phyloP scores from a whole-genome alignment of 2,797 vertebrate species.

The Coccyzus lansbergi region DNA sequence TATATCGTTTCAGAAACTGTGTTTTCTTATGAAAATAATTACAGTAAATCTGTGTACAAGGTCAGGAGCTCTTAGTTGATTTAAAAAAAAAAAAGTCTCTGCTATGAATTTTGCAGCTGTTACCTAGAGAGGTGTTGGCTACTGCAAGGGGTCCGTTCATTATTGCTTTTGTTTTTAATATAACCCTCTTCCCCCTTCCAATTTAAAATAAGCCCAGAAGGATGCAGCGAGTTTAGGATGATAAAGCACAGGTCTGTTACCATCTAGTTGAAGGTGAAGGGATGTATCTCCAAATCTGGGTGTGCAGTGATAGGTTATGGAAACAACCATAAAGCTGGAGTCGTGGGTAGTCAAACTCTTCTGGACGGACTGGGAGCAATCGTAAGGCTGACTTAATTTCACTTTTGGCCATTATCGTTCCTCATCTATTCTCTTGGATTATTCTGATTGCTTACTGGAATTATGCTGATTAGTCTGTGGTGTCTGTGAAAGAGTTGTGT shows the following conservation, averaged over 20 bases:
- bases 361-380: constrained; percentile 38
- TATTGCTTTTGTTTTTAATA: constrained; percentile 12
- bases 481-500: constrained; percentile 29
- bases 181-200: constrained; percentile 6
- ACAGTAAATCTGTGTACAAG: background rate
- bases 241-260: background rate
- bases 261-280: background rate
- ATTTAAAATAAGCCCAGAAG: constrained; percentile 21
- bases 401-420: constrained; percentile 26
- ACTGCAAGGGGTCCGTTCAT: background rate
- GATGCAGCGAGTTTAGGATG: constrained; percentile 2
- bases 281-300: constrained; percentile 8
- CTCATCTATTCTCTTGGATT: constrained; percentile 45
- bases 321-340: constrained; percentile 12
- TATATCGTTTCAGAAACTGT: constrained; percentile 10
- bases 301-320: background rate
- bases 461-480: constrained; percentile 34
- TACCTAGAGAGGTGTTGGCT: constrained; percentile 33
- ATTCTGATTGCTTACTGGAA: constrained; percentile 45
- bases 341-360: constrained; percentile 12
- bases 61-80: background rate
- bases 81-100: background rate
- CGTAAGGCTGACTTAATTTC: constrained; percentile 61
- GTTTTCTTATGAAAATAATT: background rate
- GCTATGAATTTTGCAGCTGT: constrained; percentile 50